Evolutionary conservation across 2,888 invertebrate species (phyloP), one percentile per base, ranked within the genome.

Genomic region (Andrena marginata): DNA sequence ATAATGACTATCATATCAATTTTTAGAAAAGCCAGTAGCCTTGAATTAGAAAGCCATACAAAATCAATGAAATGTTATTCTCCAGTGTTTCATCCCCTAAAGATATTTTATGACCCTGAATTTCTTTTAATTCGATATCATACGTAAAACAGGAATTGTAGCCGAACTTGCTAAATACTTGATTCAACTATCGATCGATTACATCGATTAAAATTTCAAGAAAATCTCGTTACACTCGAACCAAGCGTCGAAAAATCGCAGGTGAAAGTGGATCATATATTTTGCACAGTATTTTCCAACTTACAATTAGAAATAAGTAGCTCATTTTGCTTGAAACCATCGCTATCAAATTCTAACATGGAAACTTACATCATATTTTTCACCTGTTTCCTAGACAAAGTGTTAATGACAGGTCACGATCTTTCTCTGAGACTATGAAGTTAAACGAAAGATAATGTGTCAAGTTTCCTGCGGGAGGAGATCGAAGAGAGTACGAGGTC

Each of bases 371-470:
- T 35, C 20, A 33, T 29, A 69, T 51, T 75, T 75, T 56, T 62
- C 60, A 62, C 31, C 62, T 42, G 26, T 2, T 26, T 33, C n/a
- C 31, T 26, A 23, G 69, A 54, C 54, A 42, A 65, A 65, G 20
- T 31, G 31, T 31, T 33, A 23, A 23, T 54, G n/a, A 3, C 29
- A 6, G 54, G 35, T 33, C 51, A n/a, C 51, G 13, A 33, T 8
- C 26, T 29, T 56, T 29, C 13, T n/a, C 31, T n/a, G 42, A 20
- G n/a, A 7, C 60, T 26, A 20, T 16, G 62, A 60, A 33, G 49
- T 35, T 71, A 10, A n/a, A 51, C 31, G 62, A 74, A n/a, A 64
- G 23, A 63, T 56, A 56, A 70, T 76, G n/a, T 29, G 70, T 56
- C 70, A 56, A 64, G 70, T 56, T 70, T 64, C 33, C 3, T 56